Percentiles rank a stretch among this genome's conserved stretches.
These are phyloP conservation scores for Noctuana brunneofusca DNA, from an alignment of 2,888 invertebrate genomes.

Conservation along the genomic window DNA sequence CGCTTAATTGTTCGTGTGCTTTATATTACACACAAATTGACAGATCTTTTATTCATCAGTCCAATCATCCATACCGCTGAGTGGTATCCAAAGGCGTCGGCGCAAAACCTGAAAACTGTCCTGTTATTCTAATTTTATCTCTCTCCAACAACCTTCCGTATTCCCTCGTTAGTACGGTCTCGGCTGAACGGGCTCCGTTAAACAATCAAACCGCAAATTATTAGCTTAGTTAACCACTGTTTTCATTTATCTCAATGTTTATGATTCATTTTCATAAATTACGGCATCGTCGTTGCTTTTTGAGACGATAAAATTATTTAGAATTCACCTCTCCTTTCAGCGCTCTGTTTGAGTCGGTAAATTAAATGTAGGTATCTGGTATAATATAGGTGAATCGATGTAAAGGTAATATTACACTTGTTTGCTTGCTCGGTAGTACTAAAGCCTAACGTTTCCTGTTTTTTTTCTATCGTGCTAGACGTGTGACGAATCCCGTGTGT, in stretches of 20 bases:
- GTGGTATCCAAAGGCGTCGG: slow-evolving; percentile 73
- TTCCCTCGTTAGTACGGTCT: slow-evolving; percentile 43
- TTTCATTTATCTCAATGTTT: slow-evolving; percentile 51
- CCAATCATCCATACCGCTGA: slow-evolving; percentile 74
- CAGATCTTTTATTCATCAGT: slow-evolving; percentile 78
- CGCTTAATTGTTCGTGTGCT: slow-evolving; percentile 66
- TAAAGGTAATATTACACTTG: no score
- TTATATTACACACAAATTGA: slow-evolving; percentile 76
- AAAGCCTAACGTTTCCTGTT: background rate
- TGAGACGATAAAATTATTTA: slow-evolving; percentile 7
- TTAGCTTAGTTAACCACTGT: slow-evolving; percentile 74
- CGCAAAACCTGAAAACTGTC: slow-evolving; percentile 60
- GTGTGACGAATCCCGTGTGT: background rate
- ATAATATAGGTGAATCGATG: no score
- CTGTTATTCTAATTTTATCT: slow-evolving; percentile 39
- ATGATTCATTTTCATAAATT: slow-evolving; percentile 35
- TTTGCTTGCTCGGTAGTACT: no score
- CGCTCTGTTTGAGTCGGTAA: background rate
- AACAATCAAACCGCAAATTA: slow-evolving; percentile 59
- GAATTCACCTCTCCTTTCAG: background rate
- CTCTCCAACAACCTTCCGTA: slow-evolving; percentile 38
- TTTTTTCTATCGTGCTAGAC: background rate
- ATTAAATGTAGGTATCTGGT: no score
- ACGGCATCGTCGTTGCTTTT: slow-evolving; percentile 12
- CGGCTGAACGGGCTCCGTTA: slow-evolving; percentile 37